Evolutionary conservation across 2,797 vertebrate species (phyloP), one percentile per base, ranked within the genome.

Genomic region (Tamandua tetradactyla): DNA sequence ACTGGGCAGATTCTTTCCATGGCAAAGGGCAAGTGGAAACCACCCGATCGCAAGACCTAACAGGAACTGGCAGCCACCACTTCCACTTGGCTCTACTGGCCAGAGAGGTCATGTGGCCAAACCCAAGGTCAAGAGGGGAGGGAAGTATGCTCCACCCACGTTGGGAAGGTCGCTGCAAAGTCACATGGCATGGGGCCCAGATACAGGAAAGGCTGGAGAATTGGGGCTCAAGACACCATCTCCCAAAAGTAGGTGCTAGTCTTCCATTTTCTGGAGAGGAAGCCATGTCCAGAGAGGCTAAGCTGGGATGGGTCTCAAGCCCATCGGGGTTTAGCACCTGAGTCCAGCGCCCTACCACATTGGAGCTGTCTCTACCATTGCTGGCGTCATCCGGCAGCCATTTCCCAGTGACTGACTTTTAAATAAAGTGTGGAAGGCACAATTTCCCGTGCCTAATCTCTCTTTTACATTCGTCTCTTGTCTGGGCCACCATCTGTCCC

Each of bases 401-500:
- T 90, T 95, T 79, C 82, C 69, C 74, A 78, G 57, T 5, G 52
- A 32, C 49, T 57, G 80, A 89, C 87, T 94, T 94, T 82, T 78
- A 94, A 80, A n/a, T 87, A 74, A 86, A 87, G 72, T 42, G 37
- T 47, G 55, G 88, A 17, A 30, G 17, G 27, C 20, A 64, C 44
- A 47, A 0, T 89, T 84, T 93, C 68, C 87, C 76, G 57, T 22
- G 35, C 72, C 44, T 64, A 25, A 78, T 75, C 42, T 95, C 76
- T 66, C 59, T 40, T 79, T 81, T 69, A 27, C 87, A 37, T 68
- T 66, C 3, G 1, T 47, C 47, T 90, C 89, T 93, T 90, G 78
- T 75, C 93, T 82, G 64, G 61, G 42, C 64, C 11, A 5, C 95
- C 93, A 80, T 91, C 89, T 96, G 89, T 93, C 87, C 84, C 87